Conservation (phyloP, 2,888 invertebrate genomes). For the Meandrusa payeni region DNA sequence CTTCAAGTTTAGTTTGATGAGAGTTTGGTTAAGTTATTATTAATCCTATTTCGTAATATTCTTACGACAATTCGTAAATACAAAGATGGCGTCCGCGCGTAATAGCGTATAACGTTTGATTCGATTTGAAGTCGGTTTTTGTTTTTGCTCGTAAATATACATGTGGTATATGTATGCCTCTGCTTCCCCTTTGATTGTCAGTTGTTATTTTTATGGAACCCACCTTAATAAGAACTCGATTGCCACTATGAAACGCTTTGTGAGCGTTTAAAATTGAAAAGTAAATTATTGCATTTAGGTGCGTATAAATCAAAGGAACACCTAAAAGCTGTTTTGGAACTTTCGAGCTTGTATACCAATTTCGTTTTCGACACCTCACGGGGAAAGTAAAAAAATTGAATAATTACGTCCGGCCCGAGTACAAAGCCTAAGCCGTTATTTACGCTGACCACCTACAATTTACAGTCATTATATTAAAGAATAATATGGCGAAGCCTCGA, state of each 20-base stretch:
- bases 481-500: conserved; percentile 11
- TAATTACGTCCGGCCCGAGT: conserved; percentile 23
- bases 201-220: too few relatives aligned
- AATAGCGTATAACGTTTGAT: too few relatives aligned
- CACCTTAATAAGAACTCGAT: too few relatives aligned
- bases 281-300: conserved; percentile 10
- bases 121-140: too few relatives aligned
- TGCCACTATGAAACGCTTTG: neutral
- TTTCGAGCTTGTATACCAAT: conserved; percentile 19
- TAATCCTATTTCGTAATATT: too few relatives aligned
- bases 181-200: too few relatives aligned
- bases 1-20: too few relatives aligned
- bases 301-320: conserved; percentile 7
- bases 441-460: conserved; percentile 25
- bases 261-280: conserved; percentile 11
- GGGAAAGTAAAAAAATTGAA: conserved; percentile 15
- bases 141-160: too few relatives aligned
- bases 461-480: conserved; percentile 20
- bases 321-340: conserved; percentile 7
- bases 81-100: too few relatives aligned
- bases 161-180: too few relatives aligned
- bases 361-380: conserved; percentile 24
- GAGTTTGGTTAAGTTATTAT: too few relatives aligned
- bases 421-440: conserved; percentile 21
- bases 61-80: too few relatives aligned